These are phyloP conservation scores for Yasuhikotakia modesta DNA, from an alignment of 2,797 vertebrate species.

Conservation along the genomic window DNA sequence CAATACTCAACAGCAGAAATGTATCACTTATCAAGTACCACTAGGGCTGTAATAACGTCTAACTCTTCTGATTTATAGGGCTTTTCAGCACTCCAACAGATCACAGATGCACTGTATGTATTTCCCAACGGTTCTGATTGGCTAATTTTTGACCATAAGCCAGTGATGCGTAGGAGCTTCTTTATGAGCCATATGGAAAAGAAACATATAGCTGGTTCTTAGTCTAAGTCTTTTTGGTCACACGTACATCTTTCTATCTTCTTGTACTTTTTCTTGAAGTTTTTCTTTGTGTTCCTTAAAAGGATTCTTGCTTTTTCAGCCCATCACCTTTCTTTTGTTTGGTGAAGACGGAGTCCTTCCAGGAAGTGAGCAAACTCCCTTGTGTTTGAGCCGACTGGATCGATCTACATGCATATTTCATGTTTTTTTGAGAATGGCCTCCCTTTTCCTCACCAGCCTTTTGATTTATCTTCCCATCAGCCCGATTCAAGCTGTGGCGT, in stretches of 20 bases:
- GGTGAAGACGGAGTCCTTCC: conserved; percentile 64
- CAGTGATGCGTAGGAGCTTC: conserved; percentile 9
- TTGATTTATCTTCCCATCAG: conserved; percentile 34
- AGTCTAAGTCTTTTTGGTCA: neutral
- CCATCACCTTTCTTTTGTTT: conserved; percentile 30
- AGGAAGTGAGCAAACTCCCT: conserved; percentile 69
- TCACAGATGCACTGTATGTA: neutral
- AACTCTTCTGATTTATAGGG: conserved; percentile 33
- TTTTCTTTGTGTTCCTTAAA: conserved; percentile 37
- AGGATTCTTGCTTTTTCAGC: conserved; percentile 41
- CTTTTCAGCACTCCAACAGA: neutral
- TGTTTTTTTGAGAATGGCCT: conserved; percentile 66
- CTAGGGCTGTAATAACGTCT: neutral
- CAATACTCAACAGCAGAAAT: conserved; percentile 36
- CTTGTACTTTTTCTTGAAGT: conserved; percentile 41
- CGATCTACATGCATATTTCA: conserved; percentile 78
- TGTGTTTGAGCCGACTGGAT: conserved; percentile 69
- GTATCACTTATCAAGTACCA: conserved; percentile 27
- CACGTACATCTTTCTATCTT: conserved; percentile 1
- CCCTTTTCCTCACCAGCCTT: conserved; percentile 11
- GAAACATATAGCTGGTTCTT: conserved; percentile 1
- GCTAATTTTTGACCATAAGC: conserved; percentile 1
- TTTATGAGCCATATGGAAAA: conserved; percentile 21
- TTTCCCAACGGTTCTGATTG: neutral
- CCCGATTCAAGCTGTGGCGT: neutral